phyloP scores from a whole-genome alignment of 1,140 invertebrate species.

The Drosophila ogumai region DNA sequence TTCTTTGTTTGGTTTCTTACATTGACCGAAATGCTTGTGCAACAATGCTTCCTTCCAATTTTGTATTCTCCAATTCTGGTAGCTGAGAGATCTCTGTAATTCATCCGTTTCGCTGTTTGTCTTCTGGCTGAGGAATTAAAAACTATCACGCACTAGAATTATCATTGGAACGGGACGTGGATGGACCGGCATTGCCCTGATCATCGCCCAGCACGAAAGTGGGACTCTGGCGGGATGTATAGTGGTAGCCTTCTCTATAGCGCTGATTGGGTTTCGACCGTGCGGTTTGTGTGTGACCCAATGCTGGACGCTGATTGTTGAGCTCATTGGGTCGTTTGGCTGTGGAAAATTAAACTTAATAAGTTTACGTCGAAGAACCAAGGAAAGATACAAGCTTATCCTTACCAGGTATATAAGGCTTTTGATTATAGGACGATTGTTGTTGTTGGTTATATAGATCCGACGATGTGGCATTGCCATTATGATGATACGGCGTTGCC shows the following conservation, averaged over 20 bases:
- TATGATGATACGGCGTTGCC: slow-evolving; percentile 71
- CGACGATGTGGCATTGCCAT: slow-evolving; percentile 76
- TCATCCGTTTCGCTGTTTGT: slow-evolving; percentile 7
- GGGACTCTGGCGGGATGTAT: slow-evolving; percentile 85
- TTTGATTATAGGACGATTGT: slow-evolving; percentile 85
- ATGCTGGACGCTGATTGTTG: slow-evolving; percentile 83
- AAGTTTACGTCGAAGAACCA: no score
- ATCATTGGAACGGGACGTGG: slow-evolving; percentile 85
- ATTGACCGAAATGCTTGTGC: slow-evolving; percentile 63
- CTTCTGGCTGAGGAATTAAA: slow-evolving; percentile 77
- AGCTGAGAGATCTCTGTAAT: slow-evolving; percentile 50
- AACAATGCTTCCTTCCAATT: slow-evolving; percentile 49
- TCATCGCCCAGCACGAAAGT: slow-evolving; percentile 84
- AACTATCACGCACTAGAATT: slow-evolving; percentile 85
- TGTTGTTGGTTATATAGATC: slow-evolving; percentile 84
- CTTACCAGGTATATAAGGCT: slow-evolving; percentile 85
- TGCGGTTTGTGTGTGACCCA: slow-evolving; percentile 84
- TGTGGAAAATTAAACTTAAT: no score
- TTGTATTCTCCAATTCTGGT: slow-evolving; percentile 19
- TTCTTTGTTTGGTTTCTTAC: slow-evolving; percentile 41
- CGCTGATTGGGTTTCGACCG: slow-evolving; percentile 84
- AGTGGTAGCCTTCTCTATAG: slow-evolving; percentile 85
- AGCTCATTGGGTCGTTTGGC: slow-evolving; percentile 85
- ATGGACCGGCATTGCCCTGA: slow-evolving; percentile 79
- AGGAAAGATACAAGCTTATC: background rate